Percentiles rank a stretch among this genome's conserved stretches.
Conservation (phyloP, 1,140 invertebrate species). For the Caerostris darwini region DNA sequence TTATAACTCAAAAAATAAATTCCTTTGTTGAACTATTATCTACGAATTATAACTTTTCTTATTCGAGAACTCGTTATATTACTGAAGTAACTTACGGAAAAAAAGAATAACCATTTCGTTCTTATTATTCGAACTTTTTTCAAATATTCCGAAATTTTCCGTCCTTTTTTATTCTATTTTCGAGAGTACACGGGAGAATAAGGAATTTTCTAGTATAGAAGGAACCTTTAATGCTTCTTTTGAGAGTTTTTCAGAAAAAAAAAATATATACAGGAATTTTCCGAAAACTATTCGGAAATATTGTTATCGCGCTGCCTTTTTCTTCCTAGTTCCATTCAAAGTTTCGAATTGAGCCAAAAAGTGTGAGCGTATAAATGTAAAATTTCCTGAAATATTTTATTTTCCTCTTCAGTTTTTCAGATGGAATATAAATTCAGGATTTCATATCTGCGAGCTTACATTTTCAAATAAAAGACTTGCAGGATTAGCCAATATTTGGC, state of each 20-base stretch:
- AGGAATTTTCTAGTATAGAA: not conserved
- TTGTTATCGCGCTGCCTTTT: not conserved
- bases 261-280: too few species aligned
- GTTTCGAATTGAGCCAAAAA: not conserved
- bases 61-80: too few species aligned
- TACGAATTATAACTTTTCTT: too few species aligned
- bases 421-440: not conserved
- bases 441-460: not conserved
- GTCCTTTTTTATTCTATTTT: too few species aligned
- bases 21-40: too few species aligned
- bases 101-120: not conserved
- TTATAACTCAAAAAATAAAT: too few species aligned
- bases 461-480: not conserved
- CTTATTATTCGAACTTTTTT: not conserved
- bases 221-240: conserved; percentile 26
- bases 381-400: not conserved
- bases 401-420: not conserved
- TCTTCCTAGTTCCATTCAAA: not conserved
- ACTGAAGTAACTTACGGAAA: too few species aligned
- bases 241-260: not conserved
- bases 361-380: not conserved
- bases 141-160: not conserved
- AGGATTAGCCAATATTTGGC: too few species aligned
- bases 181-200: not conserved
- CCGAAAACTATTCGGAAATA: not conserved